Base-by-base conservation (phyloP, 2,113 vertebrate genomes). In the Alethe diademata region DNA sequence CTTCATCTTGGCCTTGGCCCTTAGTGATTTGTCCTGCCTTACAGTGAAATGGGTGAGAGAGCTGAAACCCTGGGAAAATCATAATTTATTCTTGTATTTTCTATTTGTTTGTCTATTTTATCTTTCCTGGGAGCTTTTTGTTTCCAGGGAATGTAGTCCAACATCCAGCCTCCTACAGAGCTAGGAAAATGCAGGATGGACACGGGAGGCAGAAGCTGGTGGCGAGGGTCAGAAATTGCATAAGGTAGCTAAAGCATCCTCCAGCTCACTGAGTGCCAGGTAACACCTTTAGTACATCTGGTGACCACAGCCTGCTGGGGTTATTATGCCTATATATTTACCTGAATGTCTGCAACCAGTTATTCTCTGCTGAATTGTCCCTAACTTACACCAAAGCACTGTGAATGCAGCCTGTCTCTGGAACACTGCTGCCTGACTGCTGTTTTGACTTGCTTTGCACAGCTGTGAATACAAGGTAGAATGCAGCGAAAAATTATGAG, bases 381-480 rank as follows among this genome's bases (percentile, higher is more conserved):
- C 74, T 51, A 62, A 58, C 73, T 86, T 53, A 66, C 26, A 76
- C 35, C 60, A 66, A 88, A 86, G 75, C 45, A 61, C 48, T 0
- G 10, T 0, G 5, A 72, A 43, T 1, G 8, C 65, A 48, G 64
- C 33, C 15, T 6, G 33, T 20, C 62, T 69, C 73, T 54, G n/a
- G 36, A 82, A 64, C 0, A 12, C 53, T 5, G 31, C 61, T 85
- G 62, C 62, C 85, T 38, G 58, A 43, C 43, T 74, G 75, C 51
- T 60, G 47, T 47, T 94, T 71, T 56, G 69, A 82, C 60, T 95
- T 87, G 54, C 50, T 86, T 75, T 57, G 48, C 40, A 48, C 75
- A 86, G 79, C 90, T 92, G 40, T 88, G 79, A 92, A 88, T 92
- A 80, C 43, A 83, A 88, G 71, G 90, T 90, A 79, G 64, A 86